Percentiles rank a stretch among this genome's conserved stretches.
phyloP scores from a whole-genome alignment of 2,888 invertebrate species.

The Serrognathus titanus region DNA sequence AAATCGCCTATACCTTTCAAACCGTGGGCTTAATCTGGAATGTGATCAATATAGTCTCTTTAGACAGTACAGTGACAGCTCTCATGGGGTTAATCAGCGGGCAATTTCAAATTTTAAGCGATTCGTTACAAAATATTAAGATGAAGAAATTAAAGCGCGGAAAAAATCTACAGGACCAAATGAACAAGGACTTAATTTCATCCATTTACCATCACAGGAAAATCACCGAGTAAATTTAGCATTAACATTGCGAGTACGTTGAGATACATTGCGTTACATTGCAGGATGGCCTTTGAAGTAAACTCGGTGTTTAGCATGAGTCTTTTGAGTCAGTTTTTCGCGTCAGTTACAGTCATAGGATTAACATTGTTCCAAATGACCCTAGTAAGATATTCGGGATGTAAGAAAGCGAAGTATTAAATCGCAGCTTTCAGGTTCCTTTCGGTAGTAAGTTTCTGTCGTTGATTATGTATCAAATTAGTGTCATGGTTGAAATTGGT shows the following conservation, averaged over 20 bases:
- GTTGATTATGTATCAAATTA: conserved; percentile 53
- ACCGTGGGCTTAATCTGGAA: conserved; percentile 48
- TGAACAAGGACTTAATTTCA: conserved; percentile 14
- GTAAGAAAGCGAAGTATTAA: too few relatives aligned
- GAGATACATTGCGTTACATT: conserved; percentile 1
- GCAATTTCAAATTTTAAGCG: conserved; percentile 49
- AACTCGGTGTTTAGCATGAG: conserved; percentile 34
- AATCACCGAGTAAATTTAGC: conserved; percentile 22
- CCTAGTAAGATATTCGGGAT: conserved; percentile 16
- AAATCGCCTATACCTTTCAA: conserved; percentile 52
- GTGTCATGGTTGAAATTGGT: conserved; percentile 56
- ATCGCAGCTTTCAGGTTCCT: conserved; percentile 9
- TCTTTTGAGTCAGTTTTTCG: conserved; percentile 40
- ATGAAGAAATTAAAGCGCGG: neutral
- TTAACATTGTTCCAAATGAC: conserved; percentile 43
- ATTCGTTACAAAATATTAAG: conserved; percentile 35
- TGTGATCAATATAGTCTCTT: conserved; percentile 52
- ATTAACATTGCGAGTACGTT: neutral
- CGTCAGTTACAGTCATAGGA: conserved; percentile 42
- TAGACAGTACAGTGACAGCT: conserved; percentile 51
- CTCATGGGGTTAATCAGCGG: conserved; percentile 52
- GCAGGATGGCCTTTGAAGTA: conserved; percentile 37
- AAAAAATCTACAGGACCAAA: too few relatives aligned
- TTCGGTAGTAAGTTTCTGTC: conserved; percentile 45
- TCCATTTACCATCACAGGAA: conserved; percentile 25